Conservation (phyloP, 2,113 vertebrate species). For the Periophthalmus modestus region DNA sequence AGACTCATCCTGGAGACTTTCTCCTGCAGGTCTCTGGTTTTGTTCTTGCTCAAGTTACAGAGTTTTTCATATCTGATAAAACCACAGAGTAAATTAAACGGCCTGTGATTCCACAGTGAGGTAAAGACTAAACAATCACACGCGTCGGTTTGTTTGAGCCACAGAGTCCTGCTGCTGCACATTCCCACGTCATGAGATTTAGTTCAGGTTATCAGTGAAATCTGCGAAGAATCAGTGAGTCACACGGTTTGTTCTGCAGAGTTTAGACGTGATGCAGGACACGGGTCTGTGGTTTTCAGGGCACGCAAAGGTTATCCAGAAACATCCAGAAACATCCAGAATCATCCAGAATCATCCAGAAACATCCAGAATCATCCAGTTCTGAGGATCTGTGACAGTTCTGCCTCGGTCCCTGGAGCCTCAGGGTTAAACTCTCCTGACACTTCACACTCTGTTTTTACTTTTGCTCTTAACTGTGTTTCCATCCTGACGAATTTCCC, state of each 20-base stretch:
- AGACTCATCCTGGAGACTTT: conserved; percentile 48
- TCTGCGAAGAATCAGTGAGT: conserved; percentile 38
- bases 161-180: conserved; percentile 28
- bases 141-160: conserved; percentile 23
- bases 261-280: conserved; percentile 43
- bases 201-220: conserved; percentile 40
- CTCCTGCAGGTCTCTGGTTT: conserved; percentile 30
- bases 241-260: conserved; percentile 41
- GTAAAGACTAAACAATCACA: conserved; percentile 14
- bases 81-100: conserved; percentile 39
- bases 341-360: too few species aligned
- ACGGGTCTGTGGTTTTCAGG: conserved; percentile 60
- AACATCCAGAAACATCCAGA: conserved; percentile 22
- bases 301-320: conserved; percentile 72
- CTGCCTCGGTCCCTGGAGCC: conserved; percentile 60
- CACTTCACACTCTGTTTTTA: conserved; percentile 52
- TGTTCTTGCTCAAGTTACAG: conserved; percentile 38
- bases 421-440: conserved; percentile 54
- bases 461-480: conserved; percentile 65
- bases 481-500: conserved; percentile 68
- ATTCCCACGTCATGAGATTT: conserved; percentile 32
- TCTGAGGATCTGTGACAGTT: conserved; percentile 59
- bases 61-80: conserved; percentile 44
- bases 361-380: conserved; percentile 20
- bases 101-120: conserved; percentile 28